These are phyloP conservation scores for Phallusia fumigata DNA, from an alignment of 23 tunicate species.

Conservation along the genomic window DNA sequence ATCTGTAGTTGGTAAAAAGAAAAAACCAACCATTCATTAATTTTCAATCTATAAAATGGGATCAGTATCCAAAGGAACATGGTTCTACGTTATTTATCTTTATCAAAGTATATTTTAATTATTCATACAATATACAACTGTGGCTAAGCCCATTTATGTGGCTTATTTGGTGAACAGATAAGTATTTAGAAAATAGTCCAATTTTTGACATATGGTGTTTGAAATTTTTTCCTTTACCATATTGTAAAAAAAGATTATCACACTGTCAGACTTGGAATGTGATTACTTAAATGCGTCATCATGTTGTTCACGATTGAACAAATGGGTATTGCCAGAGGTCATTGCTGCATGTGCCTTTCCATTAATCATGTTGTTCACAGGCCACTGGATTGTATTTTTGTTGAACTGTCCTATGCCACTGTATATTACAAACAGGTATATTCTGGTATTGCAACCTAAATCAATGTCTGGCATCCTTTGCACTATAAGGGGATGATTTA, in stretches of 20 bases:
- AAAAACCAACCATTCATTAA: too few relatives aligned
- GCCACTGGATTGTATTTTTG: slow-evolving; percentile 71
- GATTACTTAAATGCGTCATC: slow-evolving; percentile 94
- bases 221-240: neutral
- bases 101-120: too few relatives aligned
- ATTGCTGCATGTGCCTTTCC: slow-evolving; percentile 24
- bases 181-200: too few relatives aligned
- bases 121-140: too few relatives aligned
- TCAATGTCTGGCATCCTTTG: too few relatives aligned
- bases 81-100: too few relatives aligned
- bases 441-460: neutral
- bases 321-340: slow-evolving; percentile 74
- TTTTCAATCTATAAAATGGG: too few relatives aligned
- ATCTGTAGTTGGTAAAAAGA: too few relatives aligned
- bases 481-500: too few relatives aligned
- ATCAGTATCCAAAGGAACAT: too few relatives aligned
- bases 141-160: too few relatives aligned
- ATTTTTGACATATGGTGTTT: neutral
- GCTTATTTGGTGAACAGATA: too few relatives aligned
- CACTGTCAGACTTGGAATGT: slow-evolving; percentile 96
- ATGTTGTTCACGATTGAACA: slow-evolving; percentile 79
- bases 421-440: slow-evolving; percentile 48
- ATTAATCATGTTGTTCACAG: slow-evolving; percentile 35
- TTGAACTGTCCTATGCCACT: slow-evolving; percentile 58
- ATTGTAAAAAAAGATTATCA: slow-evolving; percentile 46